Evolutionary conservation across 2,113 vertebrate species (phyloP).

Genomic region (Anolis carolinensis): DNA sequence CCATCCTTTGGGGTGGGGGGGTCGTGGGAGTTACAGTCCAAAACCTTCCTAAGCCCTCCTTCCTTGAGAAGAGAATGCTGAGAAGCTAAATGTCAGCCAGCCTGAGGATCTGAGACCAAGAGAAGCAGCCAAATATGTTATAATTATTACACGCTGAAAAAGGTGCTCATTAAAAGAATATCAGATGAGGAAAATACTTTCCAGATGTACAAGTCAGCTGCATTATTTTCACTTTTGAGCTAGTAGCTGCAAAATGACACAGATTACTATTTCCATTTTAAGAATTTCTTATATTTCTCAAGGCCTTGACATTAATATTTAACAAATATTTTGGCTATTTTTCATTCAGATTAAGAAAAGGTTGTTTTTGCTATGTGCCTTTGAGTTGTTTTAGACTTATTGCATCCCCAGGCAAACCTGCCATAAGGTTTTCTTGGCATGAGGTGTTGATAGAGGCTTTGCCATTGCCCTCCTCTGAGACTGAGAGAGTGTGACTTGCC

Average conservation of each 20-base stretch:
- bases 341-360: background rate
- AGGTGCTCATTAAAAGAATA: background rate
- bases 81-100: background rate
- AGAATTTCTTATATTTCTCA: background rate
- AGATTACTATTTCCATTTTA: background rate
- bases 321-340: background rate
- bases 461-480: no score
- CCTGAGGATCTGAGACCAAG: background rate
- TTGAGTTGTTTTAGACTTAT: no score
- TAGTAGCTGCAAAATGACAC: background rate
- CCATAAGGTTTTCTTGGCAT: no score
- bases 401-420: no score
- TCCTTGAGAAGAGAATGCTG: background rate
- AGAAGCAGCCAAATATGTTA: background rate
- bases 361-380: no score
- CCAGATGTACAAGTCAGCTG: background rate
- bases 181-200: background rate
- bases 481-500: no score
- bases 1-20: no score
- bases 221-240: background rate
- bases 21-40: no score
- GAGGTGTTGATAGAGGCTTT: no score
- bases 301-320: background rate
- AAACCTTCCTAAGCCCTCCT: no score
- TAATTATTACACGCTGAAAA: background rate